Conservation (phyloP, 2,888 invertebrate species). For the Diaphora mendica region DNA sequence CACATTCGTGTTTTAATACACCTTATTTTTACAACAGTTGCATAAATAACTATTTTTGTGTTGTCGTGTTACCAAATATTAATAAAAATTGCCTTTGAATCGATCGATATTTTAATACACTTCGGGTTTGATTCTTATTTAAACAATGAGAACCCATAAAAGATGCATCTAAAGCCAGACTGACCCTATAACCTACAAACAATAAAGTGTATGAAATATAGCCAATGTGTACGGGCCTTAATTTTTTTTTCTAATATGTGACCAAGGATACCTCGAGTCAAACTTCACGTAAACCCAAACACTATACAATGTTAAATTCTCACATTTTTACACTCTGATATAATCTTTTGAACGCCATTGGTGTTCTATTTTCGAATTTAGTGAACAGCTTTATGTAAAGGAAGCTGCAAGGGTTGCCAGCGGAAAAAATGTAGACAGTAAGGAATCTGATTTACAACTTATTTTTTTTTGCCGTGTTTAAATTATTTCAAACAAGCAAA, state of each 20-base stretch:
- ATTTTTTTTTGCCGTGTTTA: neutral
- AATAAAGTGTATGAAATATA: neutral
- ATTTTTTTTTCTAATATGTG: neutral
- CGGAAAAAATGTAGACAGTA: neutral
- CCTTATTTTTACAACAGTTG: too few relatives aligned
- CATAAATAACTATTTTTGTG: too few relatives aligned
- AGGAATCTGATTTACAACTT: neutral
- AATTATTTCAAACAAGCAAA: too few relatives aligned
- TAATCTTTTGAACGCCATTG: slow-evolving; percentile 16
- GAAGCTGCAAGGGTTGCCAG: neutral
- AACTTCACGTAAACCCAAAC: neutral
- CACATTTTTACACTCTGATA: neutral
- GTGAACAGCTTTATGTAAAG: neutral
- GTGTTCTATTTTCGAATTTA: neutral
- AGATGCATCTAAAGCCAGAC: neutral
- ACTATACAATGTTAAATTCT: slow-evolving; percentile 3
- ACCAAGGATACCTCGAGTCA: neutral
- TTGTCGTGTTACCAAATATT: neutral
- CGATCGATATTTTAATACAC: neutral
- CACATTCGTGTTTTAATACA: too few relatives aligned
- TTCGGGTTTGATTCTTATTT: neutral
- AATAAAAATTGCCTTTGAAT: neutral
- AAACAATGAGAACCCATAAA: neutral
- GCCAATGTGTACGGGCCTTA: neutral
- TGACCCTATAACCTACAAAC: neutral